Evolutionary conservation across 2,113 vertebrate species (phyloP), one percentile per base, ranked within the genome.

Genomic region (Phylloscopus whistleri): DNA sequence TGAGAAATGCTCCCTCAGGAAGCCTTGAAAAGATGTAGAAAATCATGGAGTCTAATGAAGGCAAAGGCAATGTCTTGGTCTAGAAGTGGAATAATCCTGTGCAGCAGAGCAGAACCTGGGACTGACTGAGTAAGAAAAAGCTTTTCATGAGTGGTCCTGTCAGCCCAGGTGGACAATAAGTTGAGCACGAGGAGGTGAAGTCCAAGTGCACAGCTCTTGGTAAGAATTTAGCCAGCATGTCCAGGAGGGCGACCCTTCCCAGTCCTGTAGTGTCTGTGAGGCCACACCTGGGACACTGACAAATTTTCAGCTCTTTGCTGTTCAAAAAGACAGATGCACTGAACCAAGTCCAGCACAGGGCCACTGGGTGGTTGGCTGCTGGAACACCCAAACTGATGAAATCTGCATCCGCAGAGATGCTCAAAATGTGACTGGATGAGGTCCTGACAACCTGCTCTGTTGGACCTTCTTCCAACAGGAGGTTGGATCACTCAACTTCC

Each of bases 11-110:
- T 74, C 17, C 43, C 48, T 52, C 67, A 58, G 23, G 30, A 63
- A 13, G 67, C 9, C 17, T 16, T 63, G 13, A 20, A 33, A 75
- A 70, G 7, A 7, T 70, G 41, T 16, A 55, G 53, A 62, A 84
- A 69, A 22, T 67, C 2, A 53, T 24, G 15, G 22, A 62, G 28
- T 59, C 24, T 23, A 58, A 23, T 7, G 69, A 77, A 52, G 35
- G 7, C 43, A 63, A 77, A 84, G 51, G 6, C 11, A 74, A 21
- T 0, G 0, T 68, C 26, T 81, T 85, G n/a, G 11, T 53, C 17
- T 35, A n/a, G n/a, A 19, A 62, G 2, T 58, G 10, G 37, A 63
- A 53, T 22, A 75, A 62, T 9, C 17, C 7, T 0, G 0, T 11
- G 15, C 31, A 49, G 24, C 26, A 70, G 22, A 58, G n/a, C 28